Base-by-base conservation (phyloP, 2,888 invertebrate species). In the Sympetrum striolatum region DNA sequence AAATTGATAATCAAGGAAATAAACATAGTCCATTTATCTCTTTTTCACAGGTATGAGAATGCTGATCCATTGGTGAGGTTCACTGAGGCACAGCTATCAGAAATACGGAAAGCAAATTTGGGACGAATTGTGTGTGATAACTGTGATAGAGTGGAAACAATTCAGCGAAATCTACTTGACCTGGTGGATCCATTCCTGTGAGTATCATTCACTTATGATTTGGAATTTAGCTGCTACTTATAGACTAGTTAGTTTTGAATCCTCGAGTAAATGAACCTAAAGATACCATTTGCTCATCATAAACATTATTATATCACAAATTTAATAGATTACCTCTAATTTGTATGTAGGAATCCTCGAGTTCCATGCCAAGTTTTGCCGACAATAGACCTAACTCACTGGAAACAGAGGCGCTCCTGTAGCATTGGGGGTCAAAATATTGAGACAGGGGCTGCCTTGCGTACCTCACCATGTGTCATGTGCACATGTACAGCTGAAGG, bases 401-500 rank as follows among this genome's bases (percentile, higher is more conserved):
- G 94, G 94, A 93, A 93, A 91, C 94, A 94, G 91, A 92, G 94
- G 37, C 93, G 93, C 5, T 93, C 94, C 8, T 95, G 95, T 91
- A 92, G 93, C 14, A 93, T 94, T n/a, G 93, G 93, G 22, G 92
- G 93, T 64, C 93, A 93, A 22, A 93, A 92, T 60, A 94, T 95
- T 37, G 93, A 94, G 90, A 92, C 94, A 6, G 94, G 94, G 12
- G 92, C 93, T 35, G 93, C 94, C 12, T 93, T 93, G 90, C 92
- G 94, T 90, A 93, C 94, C 86, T 94, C 94, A 10, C 95, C 95
- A 6, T 95, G 95, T 91, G 94, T 94, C 22, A 94, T 94, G 93
- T 95, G 95, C 91, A 94, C 94, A 12, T 95, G 95, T 92, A 94
- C 95, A 8, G 94, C 93, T 91, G 95, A 95, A 93, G 95, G 95